A percentile compares a stretch with the other conserved stretches of the same genome.
These are phyloP conservation scores for Sebastes baramenuke DNA, from an alignment of 2,797 vertebrate species.

Conservation along the genomic window DNA sequence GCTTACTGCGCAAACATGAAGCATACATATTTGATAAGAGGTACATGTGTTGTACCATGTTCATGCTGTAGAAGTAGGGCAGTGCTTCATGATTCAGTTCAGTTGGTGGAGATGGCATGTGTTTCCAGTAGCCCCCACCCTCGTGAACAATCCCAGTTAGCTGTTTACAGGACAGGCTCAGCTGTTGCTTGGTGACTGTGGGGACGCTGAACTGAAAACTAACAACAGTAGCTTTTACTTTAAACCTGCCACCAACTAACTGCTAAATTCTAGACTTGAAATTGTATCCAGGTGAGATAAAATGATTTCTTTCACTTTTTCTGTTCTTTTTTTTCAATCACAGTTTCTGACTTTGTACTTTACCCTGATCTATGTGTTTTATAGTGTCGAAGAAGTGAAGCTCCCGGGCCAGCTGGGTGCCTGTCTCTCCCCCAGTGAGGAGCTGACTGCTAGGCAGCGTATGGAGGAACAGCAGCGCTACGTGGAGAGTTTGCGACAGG, in stretches of 20 bases:
- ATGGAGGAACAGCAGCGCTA: conserved; percentile 85
- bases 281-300: not conserved
- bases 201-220: conserved; percentile 39
- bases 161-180: conserved; percentile 60
- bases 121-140: conserved; percentile 39
- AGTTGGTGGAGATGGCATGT: conserved; percentile 9
- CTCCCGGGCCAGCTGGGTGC: conserved; percentile 69
- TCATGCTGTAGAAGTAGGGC: conserved; percentile 33
- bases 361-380: conserved; percentile 19
- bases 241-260: not conserved
- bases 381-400: conserved; percentile 41
- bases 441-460: conserved; percentile 75
- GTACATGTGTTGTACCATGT: conserved; percentile 11
- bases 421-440: conserved; percentile 57
- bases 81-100: conserved; percentile 23
- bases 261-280: conserved; percentile 2
- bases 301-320: not conserved
- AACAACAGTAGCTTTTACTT: conserved; percentile 35
- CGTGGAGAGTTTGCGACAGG: conserved; percentile 86
- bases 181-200: conserved; percentile 70
- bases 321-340: not conserved
- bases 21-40: conserved; percentile 48
- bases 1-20: not conserved
- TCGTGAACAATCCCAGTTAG: conserved; percentile 36
- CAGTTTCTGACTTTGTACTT: not conserved